These are phyloP conservation scores for Perdita meconis DNA, from an alignment of 2,888 invertebrate species.

Conservation along the genomic window DNA sequence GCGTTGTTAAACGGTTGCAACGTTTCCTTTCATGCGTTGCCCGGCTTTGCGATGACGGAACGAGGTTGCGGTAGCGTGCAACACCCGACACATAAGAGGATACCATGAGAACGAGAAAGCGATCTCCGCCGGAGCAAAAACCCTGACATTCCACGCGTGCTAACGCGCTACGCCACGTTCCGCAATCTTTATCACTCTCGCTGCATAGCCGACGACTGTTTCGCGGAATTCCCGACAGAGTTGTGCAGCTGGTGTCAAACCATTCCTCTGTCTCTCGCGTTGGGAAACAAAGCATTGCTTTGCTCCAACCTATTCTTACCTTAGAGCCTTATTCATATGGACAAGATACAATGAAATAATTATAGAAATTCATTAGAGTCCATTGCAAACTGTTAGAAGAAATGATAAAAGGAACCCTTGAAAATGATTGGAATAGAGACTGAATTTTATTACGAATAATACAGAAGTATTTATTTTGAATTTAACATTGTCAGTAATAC, in stretches of 20 bases:
- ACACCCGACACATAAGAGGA: conserved; percentile 55
- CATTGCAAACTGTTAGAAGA: too few relatives aligned
- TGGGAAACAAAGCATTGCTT: background rate
- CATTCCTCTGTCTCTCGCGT: background rate
- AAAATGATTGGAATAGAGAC: too few relatives aligned
- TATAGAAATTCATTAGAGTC: too few relatives aligned
- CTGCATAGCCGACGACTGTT: conserved; percentile 15
- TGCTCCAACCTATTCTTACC: too few relatives aligned
- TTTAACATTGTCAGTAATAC: too few relatives aligned
- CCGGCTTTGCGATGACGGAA: conserved; percentile 43
- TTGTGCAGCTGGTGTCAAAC: background rate
- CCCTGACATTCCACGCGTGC: conserved; percentile 37
- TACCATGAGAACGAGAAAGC: conserved; percentile 78
- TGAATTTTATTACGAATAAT: too few relatives aligned
- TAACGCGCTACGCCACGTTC: conserved; percentile 1
- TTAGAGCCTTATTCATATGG: too few relatives aligned
- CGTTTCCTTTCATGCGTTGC: conserved; percentile 32
- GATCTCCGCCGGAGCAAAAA: conserved; percentile 41
- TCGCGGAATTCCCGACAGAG: background rate
- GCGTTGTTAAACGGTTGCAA: conserved; percentile 16
- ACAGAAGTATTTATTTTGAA: too few relatives aligned
- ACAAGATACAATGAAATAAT: too few relatives aligned
- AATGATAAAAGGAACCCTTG: too few relatives aligned
- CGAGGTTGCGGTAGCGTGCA: conserved; percentile 65
- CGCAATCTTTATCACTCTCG: conserved; percentile 19